Percentiles rank a stretch among this genome's conserved stretches.
phyloP scores from a whole-genome alignment of 2,113 vertebrate genomes.

The Engystomops pustulosus region DNA sequence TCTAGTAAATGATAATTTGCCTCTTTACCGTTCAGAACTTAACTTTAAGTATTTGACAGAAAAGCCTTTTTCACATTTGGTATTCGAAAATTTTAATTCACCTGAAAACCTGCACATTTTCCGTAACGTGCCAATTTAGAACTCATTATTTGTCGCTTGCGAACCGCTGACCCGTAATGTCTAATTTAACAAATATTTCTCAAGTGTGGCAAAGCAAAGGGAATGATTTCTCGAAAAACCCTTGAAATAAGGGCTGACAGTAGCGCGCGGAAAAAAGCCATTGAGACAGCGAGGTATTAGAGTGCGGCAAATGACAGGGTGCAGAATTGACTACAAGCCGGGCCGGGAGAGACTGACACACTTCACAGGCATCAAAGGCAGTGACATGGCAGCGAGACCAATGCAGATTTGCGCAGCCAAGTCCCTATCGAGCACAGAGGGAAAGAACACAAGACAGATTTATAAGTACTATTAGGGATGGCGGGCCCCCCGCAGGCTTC shows the following conservation, averaged over 20 bases:
- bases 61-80: slow-evolving; percentile 32
- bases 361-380: slow-evolving; percentile 51
- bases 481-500: slow-evolving; percentile 20
- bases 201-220: slow-evolving; percentile 58
- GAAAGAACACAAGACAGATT: slow-evolving; percentile 41
- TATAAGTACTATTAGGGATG: slow-evolving; percentile 37
- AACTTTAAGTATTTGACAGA: slow-evolving; percentile 31
- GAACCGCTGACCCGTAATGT: slow-evolving; percentile 50
- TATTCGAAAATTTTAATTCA: slow-evolving; percentile 29
- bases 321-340: slow-evolving; percentile 50
- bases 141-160: slow-evolving; percentile 48
- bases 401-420: slow-evolving; percentile 46
- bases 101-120: slow-evolving; percentile 47
- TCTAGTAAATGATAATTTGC: background rate
- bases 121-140: slow-evolving; percentile 51
- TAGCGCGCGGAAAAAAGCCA: slow-evolving; percentile 34
- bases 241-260: slow-evolving; percentile 54
- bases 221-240: slow-evolving; percentile 47
- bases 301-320: slow-evolving; percentile 50
- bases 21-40: background rate
- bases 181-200: slow-evolving; percentile 59
- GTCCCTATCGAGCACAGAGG: slow-evolving; percentile 29
- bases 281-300: slow-evolving; percentile 52
- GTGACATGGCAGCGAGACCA: slow-evolving; percentile 17
- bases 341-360: slow-evolving; percentile 45